Percentiles rank a stretch among this genome's conserved stretches.
These are phyloP conservation scores for Himalopsyche japonica DNA, from an alignment of 2,888 invertebrate genomes.

Conservation along the genomic window DNA sequence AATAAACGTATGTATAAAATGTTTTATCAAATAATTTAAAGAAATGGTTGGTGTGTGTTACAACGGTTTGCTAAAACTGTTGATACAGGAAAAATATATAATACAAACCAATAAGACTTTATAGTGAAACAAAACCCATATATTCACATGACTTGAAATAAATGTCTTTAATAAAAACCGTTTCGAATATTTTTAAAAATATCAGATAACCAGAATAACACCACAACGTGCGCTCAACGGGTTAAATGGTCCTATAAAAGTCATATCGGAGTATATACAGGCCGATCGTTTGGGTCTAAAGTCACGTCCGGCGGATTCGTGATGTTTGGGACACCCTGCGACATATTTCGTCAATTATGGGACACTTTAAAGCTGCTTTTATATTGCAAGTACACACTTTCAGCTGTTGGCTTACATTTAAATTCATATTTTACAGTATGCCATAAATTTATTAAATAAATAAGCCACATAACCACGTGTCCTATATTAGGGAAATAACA, in stretches of 20 bases:
- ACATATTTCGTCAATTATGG: neutral
- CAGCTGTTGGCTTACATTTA: neutral
- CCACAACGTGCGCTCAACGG: neutral
- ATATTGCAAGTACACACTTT: neutral
- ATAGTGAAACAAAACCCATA: too few species aligned
- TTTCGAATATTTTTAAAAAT: too few species aligned
- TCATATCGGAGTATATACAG: neutral
- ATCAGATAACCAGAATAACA: neutral
- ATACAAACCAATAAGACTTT: too few species aligned
- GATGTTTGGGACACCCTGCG: neutral
- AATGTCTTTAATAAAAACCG: too few species aligned
- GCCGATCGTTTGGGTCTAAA: neutral
- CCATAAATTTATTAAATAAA: neutral
- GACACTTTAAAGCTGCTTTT: neutral
- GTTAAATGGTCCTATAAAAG: neutral
- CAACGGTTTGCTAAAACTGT: too few species aligned
- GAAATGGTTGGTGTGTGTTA: too few species aligned
- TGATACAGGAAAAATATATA: too few species aligned
- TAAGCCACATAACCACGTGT: neutral
- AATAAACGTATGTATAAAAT: too few species aligned
- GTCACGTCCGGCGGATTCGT: neutral
- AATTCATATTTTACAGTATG: neutral
- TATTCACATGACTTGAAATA: too few species aligned
- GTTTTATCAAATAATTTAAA: too few species aligned
- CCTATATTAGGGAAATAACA: too few species aligned